These are phyloP conservation scores for Leucophora obtusa DNA, from an alignment of 2,888 invertebrate species.

Conservation along the genomic window DNA sequence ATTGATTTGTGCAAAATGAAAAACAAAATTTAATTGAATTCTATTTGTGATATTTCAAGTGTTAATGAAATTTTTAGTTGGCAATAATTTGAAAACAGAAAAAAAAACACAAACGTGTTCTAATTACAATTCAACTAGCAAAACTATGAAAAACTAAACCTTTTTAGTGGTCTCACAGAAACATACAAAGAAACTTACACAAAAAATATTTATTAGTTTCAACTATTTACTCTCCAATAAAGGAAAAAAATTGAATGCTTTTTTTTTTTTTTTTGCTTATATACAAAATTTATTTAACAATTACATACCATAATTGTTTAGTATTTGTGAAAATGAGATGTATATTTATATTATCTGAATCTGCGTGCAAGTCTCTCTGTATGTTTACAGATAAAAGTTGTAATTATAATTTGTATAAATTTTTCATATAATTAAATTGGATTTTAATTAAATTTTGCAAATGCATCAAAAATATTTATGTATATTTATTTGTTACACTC, in stretches of 20 bases:
- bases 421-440: constrained; percentile 30
- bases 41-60: constrained; percentile 42
- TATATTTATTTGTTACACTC: background rate
- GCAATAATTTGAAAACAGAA: constrained; percentile 23
- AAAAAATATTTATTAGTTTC: background rate
- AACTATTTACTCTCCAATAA: background rate
- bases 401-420: constrained; percentile 42
- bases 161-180: constrained; percentile 39
- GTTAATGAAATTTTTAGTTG: constrained; percentile 40
- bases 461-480: constrained; percentile 10
- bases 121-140: constrained; percentile 43
- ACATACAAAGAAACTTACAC: background rate
- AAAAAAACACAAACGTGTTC: constrained; percentile 3
- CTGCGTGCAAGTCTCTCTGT: background rate
- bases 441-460: constrained; percentile 53
- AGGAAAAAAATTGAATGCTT: background rate
- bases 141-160: constrained; percentile 32
- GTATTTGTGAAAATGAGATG: too few relatives aligned
- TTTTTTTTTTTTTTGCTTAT: background rate
- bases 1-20: background rate
- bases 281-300: background rate
- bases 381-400: background rate
- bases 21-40: constrained; percentile 12
- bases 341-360: too few relatives aligned
- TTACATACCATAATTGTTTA: background rate